Evolutionary conservation across 2,888 invertebrate genomes (phyloP).

Genomic region (Thysanoteuthis rhombus): DNA sequence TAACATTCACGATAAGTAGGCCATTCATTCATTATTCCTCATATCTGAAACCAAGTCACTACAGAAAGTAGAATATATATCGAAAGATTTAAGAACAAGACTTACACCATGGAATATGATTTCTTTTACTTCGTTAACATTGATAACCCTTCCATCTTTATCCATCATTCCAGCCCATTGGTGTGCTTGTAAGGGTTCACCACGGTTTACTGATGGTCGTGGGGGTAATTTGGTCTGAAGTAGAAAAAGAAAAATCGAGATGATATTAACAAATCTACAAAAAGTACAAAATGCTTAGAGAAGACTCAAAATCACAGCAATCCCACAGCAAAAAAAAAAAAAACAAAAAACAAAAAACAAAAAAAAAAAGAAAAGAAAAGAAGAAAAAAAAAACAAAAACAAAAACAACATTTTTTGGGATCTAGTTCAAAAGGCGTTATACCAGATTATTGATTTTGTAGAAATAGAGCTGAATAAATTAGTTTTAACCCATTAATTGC

Average conservation of each 20-base stretch:
- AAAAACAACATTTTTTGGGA: background rate
- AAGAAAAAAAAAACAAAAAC: background rate
- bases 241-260: background rate
- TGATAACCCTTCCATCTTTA: constrained; percentile 81
- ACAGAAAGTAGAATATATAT: no score
- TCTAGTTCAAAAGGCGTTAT: background rate
- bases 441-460: background rate
- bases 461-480: background rate
- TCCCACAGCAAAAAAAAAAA: no score
- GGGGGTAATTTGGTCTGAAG: constrained; percentile 58
- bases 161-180: constrained; percentile 84
- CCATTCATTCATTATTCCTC: no score
- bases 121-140: constrained; percentile 82
- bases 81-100: no score
- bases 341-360: no score
- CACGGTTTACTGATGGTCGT: constrained; percentile 56
- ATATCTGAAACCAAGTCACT: no score
- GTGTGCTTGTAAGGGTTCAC: constrained; percentile 53
- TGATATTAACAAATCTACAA: no score
- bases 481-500: no score
- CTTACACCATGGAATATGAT: constrained; percentile 90
- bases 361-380: background rate
- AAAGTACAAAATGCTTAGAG: no score
- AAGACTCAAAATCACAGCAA: no score
- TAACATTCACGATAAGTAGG: no score